Evolutionary conservation across 2,113 vertebrate genomes (phyloP).

Genomic region (Oreamnos americanus): DNA sequence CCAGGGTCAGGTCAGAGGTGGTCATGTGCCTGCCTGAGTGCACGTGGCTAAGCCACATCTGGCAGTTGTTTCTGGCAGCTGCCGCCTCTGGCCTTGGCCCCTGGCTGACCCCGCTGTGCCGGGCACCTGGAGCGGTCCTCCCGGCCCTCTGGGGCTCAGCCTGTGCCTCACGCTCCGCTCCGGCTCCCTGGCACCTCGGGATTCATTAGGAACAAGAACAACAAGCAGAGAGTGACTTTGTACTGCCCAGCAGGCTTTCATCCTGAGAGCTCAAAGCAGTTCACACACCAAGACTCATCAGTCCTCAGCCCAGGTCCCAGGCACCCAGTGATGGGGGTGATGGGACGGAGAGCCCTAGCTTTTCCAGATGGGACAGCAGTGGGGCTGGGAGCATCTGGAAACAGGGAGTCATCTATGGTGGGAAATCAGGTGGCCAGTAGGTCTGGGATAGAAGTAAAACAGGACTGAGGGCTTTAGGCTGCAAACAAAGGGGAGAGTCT

Average conservation of each 20-base stretch:
- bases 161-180: constrained; percentile 13
- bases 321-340: not conserved
- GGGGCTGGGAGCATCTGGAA: not conserved
- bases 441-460: constrained; percentile 27
- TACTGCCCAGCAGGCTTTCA: constrained; percentile 68
- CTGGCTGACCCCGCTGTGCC: constrained; percentile 49
- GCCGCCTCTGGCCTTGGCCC: constrained; percentile 22
- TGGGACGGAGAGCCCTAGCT: constrained; percentile 1
- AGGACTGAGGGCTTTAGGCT: not conserved
- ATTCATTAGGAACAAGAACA: constrained; percentile 59
- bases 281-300: constrained; percentile 61
- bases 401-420: constrained; percentile 35
- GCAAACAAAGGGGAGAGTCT: not conserved
- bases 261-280: constrained; percentile 71
- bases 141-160: not conserved
- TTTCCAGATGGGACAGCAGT: constrained; percentile 1
- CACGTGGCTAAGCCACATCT: not conserved
- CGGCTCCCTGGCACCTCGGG: constrained; percentile 23
- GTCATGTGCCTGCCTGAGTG: not conserved
- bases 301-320: constrained; percentile 30
- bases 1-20: not conserved
- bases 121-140: not conserved
- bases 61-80: not conserved
- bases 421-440: not conserved
- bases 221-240: constrained; percentile 63